Evolutionary conservation across 2,113 vertebrate species (phyloP), one percentile per base, ranked within the genome.

Genomic region (Benitochromis conjunctus): DNA sequence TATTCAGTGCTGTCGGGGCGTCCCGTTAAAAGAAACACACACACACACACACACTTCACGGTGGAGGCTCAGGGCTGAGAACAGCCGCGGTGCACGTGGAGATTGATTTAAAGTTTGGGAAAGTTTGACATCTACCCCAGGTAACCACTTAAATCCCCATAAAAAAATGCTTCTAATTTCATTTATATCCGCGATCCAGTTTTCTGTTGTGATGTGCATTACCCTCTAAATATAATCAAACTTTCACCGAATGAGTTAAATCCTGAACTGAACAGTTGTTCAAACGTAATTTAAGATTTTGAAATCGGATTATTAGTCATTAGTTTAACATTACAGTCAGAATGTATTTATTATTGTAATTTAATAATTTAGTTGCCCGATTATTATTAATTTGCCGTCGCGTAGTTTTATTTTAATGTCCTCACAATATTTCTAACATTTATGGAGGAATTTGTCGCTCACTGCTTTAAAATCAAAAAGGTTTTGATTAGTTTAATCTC

Each of bases 211-310:
- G 5, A 26, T 0, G 41, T 31, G 4, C 13, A 29, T 46, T 10
- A 0, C 0, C 38, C 4, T 43, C 5, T 46, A 3, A 74, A 19
- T 48, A 48, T 48, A 74, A 48, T 31, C 0, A 0, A 31, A 31
- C 41, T 51, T 51, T 51, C 0, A 51, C 21, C 21, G 8, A 46
- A 14, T 18, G 66, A 71, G 13, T 29, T 2, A 46, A 69, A 71
- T 18, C 66, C 14, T 18, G 2, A 71, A 26, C 21, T 71, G 21
- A 46, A 48, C 26, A 76, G 16, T 74, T 51, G 3, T 51, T 76
- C 9, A 76, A 76, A 24, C 24, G 1, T 29, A 29, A 76, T 76
- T 76, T 31, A 31, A 9, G 24, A 51, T 0, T 26, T 19, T 12
- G 16, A 29, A 29, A 76, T 11, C 4, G 43, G 16, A 51, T 51